Evolutionary conservation across 2,888 invertebrate genomes (phyloP), one percentile per base, ranked within the genome.

Genomic region (Linnaemya tessellans): DNA sequence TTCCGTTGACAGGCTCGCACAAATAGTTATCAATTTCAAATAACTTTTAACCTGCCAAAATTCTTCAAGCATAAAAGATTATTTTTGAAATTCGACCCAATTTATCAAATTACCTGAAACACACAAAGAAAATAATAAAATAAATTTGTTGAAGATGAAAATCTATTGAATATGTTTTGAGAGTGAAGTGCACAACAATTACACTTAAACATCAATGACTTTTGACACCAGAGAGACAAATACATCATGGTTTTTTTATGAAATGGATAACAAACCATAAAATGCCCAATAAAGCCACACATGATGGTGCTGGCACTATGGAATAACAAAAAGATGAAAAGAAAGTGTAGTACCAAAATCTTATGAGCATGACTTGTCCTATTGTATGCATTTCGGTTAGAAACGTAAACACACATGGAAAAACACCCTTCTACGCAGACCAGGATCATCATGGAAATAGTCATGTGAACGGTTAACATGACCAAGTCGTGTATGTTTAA

Each of bases 181-280:
- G 38, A 62, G 64, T 70, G 70, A 80, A 84, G 41, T 74, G 30
- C 41, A 73, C 56, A 65, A 65, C 74, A 75, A 80, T 84, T 84
- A 80, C 49, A 75, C 74, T 84, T 74, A 84, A 80, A 62, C 79
- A 75, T 74, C 74, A 70, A 71, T 80, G 84, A 84, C 80, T 65
- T 84, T 84, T 84, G 84, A 84, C 84, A 84, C 80, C 22, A 25
- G 80, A 25, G 80, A 84, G 84, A 84, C 84, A 84, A 84, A 80
- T 84, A 64, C 84, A 84, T 84, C 70, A 84, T 68, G 13, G 38
- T 65, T 60, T 30, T 30, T 54, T 83, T 60, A 51, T 65, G 65
- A 41, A 71, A 65, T 64, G 43, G 22, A 58, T 77, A 62, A 62
- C 11, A n/a, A 67, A 84, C 38, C 60, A 67, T 20, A 25, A 83